Percentiles rank a stretch among this genome's conserved stretches.
Conservation (phyloP, 2,113 vertebrate genomes). For the Cyanocitta stelleri region DNA sequence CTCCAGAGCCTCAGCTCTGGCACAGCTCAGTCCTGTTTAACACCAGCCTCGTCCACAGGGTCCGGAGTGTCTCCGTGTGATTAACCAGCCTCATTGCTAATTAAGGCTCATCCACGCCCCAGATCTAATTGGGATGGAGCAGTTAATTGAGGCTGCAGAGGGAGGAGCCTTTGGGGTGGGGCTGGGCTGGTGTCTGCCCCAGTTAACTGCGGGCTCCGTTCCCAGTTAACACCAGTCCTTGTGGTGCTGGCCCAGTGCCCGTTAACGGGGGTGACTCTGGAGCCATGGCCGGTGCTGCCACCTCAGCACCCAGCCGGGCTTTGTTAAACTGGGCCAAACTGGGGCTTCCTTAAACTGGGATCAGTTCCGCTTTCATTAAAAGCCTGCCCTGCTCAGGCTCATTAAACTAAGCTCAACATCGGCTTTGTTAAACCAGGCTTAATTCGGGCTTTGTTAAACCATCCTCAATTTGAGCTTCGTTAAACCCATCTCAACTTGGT, state of each 20-base stretch:
- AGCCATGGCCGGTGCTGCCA: accelerated
- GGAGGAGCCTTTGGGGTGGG: not conserved
- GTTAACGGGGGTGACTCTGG: not conserved
- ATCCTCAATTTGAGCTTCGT: not conserved
- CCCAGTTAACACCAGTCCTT: not conserved
- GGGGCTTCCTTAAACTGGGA: not conserved
- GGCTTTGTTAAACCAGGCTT: not conserved
- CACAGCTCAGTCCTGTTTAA: not conserved
- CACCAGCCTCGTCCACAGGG: accelerated
- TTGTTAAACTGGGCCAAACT: not conserved
- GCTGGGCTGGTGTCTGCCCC: not conserved
- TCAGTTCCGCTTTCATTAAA: no score
- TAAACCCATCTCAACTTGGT: not conserved
- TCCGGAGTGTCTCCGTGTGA: not conserved
- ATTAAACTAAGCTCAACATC: not conserved
- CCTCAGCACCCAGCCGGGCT: not conserved
- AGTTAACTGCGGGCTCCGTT: not conserved
- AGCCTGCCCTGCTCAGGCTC: not conserved
- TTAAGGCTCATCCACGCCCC: not conserved
- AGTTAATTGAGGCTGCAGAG: not conserved
- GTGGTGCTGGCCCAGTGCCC: accelerated
- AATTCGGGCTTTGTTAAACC: not conserved
- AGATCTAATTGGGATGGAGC: not conserved
- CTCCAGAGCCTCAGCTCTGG: not conserved
- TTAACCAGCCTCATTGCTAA: not conserved